These are phyloP conservation scores for Chrysodeixis includens DNA, from an alignment of 2,888 invertebrate genomes.

Conservation along the genomic window DNA sequence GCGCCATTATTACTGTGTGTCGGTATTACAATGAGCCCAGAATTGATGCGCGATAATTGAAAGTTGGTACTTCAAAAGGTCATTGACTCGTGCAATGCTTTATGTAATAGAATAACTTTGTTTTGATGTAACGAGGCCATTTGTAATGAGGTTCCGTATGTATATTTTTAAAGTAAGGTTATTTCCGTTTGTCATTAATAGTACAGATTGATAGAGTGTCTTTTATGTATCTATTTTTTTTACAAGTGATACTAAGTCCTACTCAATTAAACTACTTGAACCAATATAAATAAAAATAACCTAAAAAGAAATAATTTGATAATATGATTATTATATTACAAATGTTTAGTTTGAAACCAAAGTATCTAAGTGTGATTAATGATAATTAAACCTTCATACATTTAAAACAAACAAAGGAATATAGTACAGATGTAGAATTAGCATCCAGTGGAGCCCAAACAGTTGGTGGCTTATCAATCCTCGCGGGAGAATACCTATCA, in stretches of 20 bases:
- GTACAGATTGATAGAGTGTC: no score
- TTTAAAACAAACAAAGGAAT: background rate
- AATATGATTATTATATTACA: no score
- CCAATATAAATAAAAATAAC: no score
- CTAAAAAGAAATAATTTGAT: no score
- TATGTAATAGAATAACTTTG: background rate
- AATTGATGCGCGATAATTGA: background rate
- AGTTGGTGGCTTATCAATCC: background rate
- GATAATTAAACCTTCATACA: background rate
- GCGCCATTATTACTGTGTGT: background rate
- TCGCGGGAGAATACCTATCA: background rate
- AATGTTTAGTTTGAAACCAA: no score
- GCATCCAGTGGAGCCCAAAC: background rate
- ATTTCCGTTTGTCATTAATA: no score
- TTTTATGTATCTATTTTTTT: no score
- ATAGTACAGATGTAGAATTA: background rate
- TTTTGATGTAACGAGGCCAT: background rate
- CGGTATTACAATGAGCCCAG: background rate
- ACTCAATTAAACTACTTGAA: no score
- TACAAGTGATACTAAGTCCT: no score
- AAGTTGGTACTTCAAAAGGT: background rate
- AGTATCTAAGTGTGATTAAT: no score
- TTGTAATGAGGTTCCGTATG: background rate
- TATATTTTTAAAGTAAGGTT: background rate
- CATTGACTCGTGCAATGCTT: background rate